Evolutionary conservation across 2,113 vertebrate genomes (phyloP), one percentile per base, ranked within the genome.

Genomic region (Pelecanoides urinatrix): DNA sequence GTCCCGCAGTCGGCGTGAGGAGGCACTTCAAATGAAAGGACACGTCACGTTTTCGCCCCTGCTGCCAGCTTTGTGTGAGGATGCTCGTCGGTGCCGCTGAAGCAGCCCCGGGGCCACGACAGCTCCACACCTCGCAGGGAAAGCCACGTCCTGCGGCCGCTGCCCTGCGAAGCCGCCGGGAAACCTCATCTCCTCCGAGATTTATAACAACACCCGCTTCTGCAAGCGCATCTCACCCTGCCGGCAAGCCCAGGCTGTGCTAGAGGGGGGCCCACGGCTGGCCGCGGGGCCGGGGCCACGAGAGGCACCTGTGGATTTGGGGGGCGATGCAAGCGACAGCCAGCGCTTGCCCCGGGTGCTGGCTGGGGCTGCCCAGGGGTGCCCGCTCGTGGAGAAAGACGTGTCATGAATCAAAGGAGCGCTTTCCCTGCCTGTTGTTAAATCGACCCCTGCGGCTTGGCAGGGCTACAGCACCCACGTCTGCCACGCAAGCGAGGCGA

Each of bases 1-100:
- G 81, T 71, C 67, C 52, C 19, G 3, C 59, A 79, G 88, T 80
- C 29, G 59, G 90, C 88, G 87, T 52, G 44, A 81, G 78, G 66
- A 93, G 55, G 63, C 67, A 73, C 45, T 94, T 87, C 87, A 93
- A 96, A 95, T 56, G 72, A 86, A 40, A 96, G 66, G 75, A 77
- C 55, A 49, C 32, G n/a, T 26, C 53, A 26, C 50, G 40, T 73
- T 92, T 92, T 87, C 44, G 13, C 34, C 45, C 45, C 45, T 9
- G 61, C 53, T 90, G 32, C 72, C 80, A 78, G 58, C 58, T 84
- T 49, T 32, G 65, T 19, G 7, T n/a, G 42, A 81, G 92, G 14
- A 44, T 11, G 52, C 87, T 91, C 65, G 47, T 26, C 32, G 73
- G 94, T 62, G 76, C 30, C 32, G 62, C 53, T 56, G 88, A 91